Evolutionary conservation across 2,113 vertebrate genomes (phyloP).

Genomic region (Oncorhynchus nerka): DNA sequence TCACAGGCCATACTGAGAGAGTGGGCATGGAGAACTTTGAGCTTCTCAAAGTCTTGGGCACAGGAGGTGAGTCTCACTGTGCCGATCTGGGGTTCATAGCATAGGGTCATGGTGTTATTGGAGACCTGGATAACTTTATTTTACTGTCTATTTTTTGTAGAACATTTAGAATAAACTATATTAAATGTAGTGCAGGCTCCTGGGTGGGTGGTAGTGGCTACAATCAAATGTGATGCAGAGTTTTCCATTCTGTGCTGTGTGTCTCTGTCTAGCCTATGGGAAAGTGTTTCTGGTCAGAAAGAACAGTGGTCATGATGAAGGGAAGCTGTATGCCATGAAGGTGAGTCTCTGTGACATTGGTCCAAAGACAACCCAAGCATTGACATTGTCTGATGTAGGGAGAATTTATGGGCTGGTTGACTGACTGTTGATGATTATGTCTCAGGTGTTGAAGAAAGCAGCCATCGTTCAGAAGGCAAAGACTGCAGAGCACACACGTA

Average conservation of each 20-base stretch:
- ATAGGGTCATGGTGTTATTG: too few species aligned
- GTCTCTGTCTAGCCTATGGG: constrained; percentile 80
- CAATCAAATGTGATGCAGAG: too few species aligned
- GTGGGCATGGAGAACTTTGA: constrained; percentile 99
- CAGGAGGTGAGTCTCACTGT: constrained; percentile 82
- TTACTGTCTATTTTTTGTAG: neutral
- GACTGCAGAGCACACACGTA: constrained; percentile 88
- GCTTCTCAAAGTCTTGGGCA: constrained; percentile 96
- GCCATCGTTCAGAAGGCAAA: constrained; percentile 89
- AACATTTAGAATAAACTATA: neutral
- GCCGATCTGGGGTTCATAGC: too few species aligned
- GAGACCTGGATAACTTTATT: too few species aligned
- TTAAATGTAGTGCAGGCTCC: too few species aligned
- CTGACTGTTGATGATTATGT: neutral
- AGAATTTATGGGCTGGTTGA: too few species aligned
- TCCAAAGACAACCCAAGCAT: neutral
- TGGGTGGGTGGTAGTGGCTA: too few species aligned
- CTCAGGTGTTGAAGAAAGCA: constrained; percentile 87
- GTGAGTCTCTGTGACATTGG: constrained; percentile 42
- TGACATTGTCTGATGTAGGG: neutral
- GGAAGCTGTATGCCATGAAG: constrained; percentile 92
- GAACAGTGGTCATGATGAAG: constrained; percentile 82
- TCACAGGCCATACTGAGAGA: constrained; percentile 95
- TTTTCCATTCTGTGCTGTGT: constrained; percentile 14
- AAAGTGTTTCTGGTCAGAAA: constrained; percentile 93